These are phyloP conservation scores for Dolichopus griseipennis DNA, from an alignment of 2,888 invertebrate genomes.

Conservation along the genomic window DNA sequence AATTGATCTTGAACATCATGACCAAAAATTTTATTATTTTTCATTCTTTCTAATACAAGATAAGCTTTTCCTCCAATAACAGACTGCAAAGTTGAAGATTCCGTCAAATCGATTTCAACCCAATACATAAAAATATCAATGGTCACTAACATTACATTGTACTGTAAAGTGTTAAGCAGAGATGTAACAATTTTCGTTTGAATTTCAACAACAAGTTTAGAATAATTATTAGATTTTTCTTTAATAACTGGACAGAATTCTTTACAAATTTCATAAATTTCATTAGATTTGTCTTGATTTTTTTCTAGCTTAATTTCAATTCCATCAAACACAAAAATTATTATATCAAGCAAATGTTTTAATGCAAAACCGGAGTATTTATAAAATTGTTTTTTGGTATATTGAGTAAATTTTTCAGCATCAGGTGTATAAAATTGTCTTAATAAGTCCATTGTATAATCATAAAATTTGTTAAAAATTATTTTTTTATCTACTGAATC, in stretches of 20 bases:
- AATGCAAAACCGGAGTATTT: conserved; percentile 31
- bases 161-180: conserved; percentile 31
- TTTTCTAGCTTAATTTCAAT: conserved; percentile 25
- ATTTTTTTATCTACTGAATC: conserved; percentile 30
- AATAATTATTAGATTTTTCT: conserved; percentile 11
- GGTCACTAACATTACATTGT: conserved; percentile 31
- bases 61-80: conserved; percentile 30
- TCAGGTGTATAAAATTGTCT: conserved; percentile 34
- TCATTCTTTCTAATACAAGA: conserved; percentile 28
- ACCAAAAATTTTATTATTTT: conserved; percentile 25
- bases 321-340: conserved; percentile 28
- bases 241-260: conserved; percentile 17
- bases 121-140: conserved; percentile 33
- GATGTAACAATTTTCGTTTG: conserved; percentile 29
- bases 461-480: conserved; percentile 29
- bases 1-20: conserved; percentile 31
- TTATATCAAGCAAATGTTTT: conserved; percentile 29
- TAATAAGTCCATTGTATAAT: conserved; percentile 30
- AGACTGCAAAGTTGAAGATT: conserved; percentile 29
- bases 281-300: conserved; percentile 20
- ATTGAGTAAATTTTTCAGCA: conserved; percentile 29
- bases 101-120: conserved; percentile 31
- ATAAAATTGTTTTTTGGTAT: conserved; percentile 27
- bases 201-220: conserved; percentile 24
- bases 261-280: conserved; percentile 29